Evolutionary conservation across 2,797 vertebrate species (phyloP), one percentile per base, ranked within the genome.

Genomic region (Hybognathus amarus): DNA sequence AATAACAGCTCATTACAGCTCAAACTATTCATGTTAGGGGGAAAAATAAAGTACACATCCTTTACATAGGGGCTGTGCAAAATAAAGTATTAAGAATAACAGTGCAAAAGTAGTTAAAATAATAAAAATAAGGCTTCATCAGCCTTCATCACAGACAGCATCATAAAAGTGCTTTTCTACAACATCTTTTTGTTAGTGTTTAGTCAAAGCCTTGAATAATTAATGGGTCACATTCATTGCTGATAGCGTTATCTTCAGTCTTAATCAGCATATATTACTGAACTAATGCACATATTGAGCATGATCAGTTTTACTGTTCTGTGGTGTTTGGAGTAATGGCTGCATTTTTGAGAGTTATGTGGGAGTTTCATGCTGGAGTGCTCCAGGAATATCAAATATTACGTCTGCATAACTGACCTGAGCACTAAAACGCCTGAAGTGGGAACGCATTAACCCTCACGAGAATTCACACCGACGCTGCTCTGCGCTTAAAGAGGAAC

Each of bases 371-470:
- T 77, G 30, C 56, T 47, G 56, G 45, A 63, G 24, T 45, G 36
- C 71, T 74, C 18, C 50, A 54, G 50, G 50, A 74, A 74, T 36
- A 38, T 74, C 22, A 61, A 61, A 77, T 42, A 77, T 59, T 76
- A 42, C 22, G 42, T 77, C 75, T 47, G 75, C 75, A 77, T 77
- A 61, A 45, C n/a, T 63, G 59, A 61, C 74, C 54, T 27, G 54
- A 45, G 38, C 24, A 22, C 15, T 40, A 40, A 40, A 40, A 56
- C 63, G 38, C 75, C 54, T 77, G 56, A 54, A 76, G 73, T 24
- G 13, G 27, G 13, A 15, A 69, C 2, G 12, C 67, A 69, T 71
- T 47, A 71, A 50, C 4, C 24, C 45, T 40, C 42, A 22, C 10
- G 45, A 30, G 15, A 10, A 8, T 50, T 20, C 47, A 47, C 45